A percentile compares a stretch with the other conserved stretches of the same genome.
Evolutionary conservation across 2,888 invertebrate species (phyloP).

Genomic region (Elaeidobius kamerunicus): DNA sequence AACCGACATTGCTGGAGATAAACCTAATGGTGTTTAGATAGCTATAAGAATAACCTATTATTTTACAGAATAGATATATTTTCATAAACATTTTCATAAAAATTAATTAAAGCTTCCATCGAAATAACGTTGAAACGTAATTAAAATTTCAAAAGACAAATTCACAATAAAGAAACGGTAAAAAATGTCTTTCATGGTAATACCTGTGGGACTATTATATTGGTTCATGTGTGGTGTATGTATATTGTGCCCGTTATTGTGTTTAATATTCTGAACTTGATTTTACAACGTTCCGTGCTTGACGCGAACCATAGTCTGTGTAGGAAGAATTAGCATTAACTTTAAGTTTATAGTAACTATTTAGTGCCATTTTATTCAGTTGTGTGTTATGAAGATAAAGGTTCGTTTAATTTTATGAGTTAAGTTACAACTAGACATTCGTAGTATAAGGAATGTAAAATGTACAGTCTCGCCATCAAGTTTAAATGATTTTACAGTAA

Average conservation of each 20-base stretch:
- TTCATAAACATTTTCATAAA: too few species aligned
- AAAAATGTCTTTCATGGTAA: not conserved
- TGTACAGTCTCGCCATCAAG: too few species aligned
- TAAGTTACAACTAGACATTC: not conserved
- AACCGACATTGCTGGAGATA: too few species aligned
- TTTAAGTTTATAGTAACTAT: constrained; percentile 4
- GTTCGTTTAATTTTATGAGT: constrained; percentile 15
- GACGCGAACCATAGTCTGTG: not conserved
- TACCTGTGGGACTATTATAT: not conserved
- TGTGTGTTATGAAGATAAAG: constrained; percentile 16
- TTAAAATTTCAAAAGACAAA: not conserved
- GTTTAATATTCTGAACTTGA: constrained; percentile 9
- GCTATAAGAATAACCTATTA: too few species aligned
- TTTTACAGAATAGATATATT: too few species aligned
- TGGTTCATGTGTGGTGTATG: not conserved
- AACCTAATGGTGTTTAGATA: not conserved
- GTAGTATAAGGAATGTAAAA: not conserved
- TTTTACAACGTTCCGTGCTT: not conserved
- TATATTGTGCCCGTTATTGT: constrained; percentile 5
- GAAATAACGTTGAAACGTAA: too few species aligned
- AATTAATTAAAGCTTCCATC: too few species aligned
- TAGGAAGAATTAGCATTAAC: not conserved
- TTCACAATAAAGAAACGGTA: not conserved
- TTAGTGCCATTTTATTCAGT: constrained; percentile 12
- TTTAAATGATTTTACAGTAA: too few species aligned